Conservation (phyloP, 2,888 invertebrate species). For the Arrhopalites spinosus region DNA sequence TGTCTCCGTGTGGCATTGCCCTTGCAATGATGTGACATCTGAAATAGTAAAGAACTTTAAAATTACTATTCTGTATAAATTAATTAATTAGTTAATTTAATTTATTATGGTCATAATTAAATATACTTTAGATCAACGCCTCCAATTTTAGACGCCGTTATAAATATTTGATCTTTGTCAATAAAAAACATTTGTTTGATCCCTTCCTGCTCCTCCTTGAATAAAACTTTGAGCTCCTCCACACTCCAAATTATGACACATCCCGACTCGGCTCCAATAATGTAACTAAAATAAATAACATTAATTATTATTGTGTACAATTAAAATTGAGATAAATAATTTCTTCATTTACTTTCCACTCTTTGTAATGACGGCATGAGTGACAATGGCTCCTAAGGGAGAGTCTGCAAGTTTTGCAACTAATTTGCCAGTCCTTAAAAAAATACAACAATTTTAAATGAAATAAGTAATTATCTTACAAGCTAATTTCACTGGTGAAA, state of each 20-base stretch:
- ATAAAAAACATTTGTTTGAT: slow-evolving; percentile 76
- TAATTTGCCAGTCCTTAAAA: slow-evolving; percentile 82
- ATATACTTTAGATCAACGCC: slow-evolving; percentile 59
- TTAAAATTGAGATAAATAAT: background rate
- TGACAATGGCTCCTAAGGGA: slow-evolving; percentile 90
- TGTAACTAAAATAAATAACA: slow-evolving; percentile 63
- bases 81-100: too few species aligned
- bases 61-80: too few species aligned
- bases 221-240: slow-evolving; percentile 72
- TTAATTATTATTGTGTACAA: background rate
- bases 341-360: slow-evolving; percentile 70
- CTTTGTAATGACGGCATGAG: slow-evolving; percentile 85
- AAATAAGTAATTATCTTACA: too few species aligned
- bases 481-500: too few species aligned
- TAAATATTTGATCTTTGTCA: slow-evolving; percentile 74
- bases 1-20: slow-evolving; percentile 70
- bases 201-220: slow-evolving; percentile 81
- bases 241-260: slow-evolving; percentile 88
- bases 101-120: too few species aligned
- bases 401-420: slow-evolving; percentile 86
- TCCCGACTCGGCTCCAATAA: slow-evolving; percentile 90
- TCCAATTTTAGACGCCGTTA: slow-evolving; percentile 73
- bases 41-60: slow-evolving; percentile 10
- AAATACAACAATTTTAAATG: too few species aligned
- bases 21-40: slow-evolving; percentile 50